Percentiles rank a stretch among this genome's conserved stretches.
Evolutionary conservation across 2,888 invertebrate species (phyloP).

Genomic region (Cryptocheilus praepositus): DNA sequence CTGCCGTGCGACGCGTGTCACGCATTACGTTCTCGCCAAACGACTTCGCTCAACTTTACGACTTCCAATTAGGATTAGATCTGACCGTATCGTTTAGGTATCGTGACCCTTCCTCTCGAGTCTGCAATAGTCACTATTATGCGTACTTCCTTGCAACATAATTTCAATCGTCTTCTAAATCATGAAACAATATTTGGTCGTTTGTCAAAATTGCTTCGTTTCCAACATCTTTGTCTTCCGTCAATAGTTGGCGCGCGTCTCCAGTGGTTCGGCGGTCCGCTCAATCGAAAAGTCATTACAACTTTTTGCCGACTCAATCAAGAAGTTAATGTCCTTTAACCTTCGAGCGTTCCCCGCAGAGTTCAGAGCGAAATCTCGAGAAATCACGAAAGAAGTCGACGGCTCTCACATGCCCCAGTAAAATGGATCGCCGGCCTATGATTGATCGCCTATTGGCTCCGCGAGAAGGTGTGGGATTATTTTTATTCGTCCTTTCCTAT

Average conservation of each 20-base stretch:
- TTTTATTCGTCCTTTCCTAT: conserved; percentile 39
- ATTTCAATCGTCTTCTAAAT: too few species aligned
- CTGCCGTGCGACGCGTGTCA: conserved; percentile 63
- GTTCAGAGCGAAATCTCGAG: conserved; percentile 49
- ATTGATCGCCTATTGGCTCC: conserved; percentile 70
- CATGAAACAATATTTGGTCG: neutral
- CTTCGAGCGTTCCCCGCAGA: conserved; percentile 65
- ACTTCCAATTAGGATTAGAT: conserved; percentile 62
- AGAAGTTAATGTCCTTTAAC: conserved; percentile 73
- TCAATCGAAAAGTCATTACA: conserved; percentile 73
- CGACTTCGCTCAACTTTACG: conserved; percentile 54
- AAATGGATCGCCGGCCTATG: conserved; percentile 71
- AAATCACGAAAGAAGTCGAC: conserved; percentile 67
- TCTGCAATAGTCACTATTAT: conserved; percentile 16
- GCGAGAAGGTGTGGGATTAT: conserved; percentile 29
- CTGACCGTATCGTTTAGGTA: conserved; percentile 28
- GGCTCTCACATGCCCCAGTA: conserved; percentile 69
- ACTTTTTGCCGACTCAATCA: conserved; percentile 72
- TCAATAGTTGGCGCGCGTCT: conserved; percentile 19
- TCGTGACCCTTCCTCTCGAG: conserved; percentile 23
- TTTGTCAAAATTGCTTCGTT: neutral
- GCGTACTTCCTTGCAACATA: conserved; percentile 27
- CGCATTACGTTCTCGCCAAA: conserved; percentile 50
- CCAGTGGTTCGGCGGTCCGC: conserved; percentile 30
- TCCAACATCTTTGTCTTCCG: conserved; percentile 18